Base-by-base conservation (phyloP, 2,797 vertebrate genomes). In the Knipowitschia caucasica region DNA sequence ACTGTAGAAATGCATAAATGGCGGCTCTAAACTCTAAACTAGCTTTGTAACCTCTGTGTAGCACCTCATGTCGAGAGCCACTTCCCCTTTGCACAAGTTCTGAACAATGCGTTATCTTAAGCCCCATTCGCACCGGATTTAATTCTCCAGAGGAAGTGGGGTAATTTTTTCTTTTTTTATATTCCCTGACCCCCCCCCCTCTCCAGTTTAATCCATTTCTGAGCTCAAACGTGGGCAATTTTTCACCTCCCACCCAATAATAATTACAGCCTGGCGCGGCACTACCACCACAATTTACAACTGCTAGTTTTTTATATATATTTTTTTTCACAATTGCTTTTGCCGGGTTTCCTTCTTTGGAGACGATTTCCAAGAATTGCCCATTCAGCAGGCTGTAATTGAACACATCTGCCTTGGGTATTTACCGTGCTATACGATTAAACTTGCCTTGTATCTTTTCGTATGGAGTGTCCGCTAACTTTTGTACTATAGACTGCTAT, bases 31-130 rank as follows among this genome's bases (percentile, higher is more conserved):
- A 44, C 27, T 8, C 42, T 44, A 24, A 15, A 27, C 61, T 59
- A 39, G 44, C 59, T 55, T 60, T 63, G 44, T 59, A 62, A 69
- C 65, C 58, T 50, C 43, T 56, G 67, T 34, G 46, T 38, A 42
- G 33, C 33, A 53, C 60, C 56, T 39, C 24, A 29, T 29, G 43
- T 54, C 21, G 29, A 63, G 33, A 34, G 40, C 35, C 42, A 29
- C 17, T 7, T 42, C 12, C 43, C 36, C 23, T 29, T 17, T 29
- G 11, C 29, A 18, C 17, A 33, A 42, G 51, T 31, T 38, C 21
- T 23, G 26, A 54, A 54, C 30, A 50, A n/a, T 50, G 29, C 10
- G 30, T 50, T 50, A 50, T 50, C 47, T 50, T 50, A 50, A 50
- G 47, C 47, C 47, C 30, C 47, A 17, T 50, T 50, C 47, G 47